phyloP scores from a whole-genome alignment of 2,113 vertebrate genomes.

The Drymodes brunneopygia region DNA sequence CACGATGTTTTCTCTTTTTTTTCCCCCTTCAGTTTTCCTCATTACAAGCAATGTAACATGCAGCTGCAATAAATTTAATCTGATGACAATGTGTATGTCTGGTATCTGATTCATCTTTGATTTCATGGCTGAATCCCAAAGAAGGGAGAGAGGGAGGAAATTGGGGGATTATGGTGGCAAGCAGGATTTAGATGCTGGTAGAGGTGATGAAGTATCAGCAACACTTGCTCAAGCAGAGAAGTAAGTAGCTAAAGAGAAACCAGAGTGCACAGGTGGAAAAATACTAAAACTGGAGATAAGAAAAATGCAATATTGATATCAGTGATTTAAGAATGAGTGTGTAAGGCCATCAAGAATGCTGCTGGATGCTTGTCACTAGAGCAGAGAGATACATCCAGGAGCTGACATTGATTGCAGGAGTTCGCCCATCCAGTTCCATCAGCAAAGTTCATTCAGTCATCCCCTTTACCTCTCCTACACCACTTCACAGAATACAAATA shows the following conservation, averaged over 20 bases:
- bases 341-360: not conserved
- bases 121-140: not conserved
- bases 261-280: not conserved
- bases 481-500: not conserved
- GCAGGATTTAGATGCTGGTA: not conserved
- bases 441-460: not conserved
- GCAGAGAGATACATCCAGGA: not conserved
- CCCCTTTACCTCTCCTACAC: not conserved
- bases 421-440: not conserved
- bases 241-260: not conserved
- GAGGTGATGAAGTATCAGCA: not conserved
- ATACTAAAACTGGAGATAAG: not conserved
- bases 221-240: not conserved
- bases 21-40: not conserved
- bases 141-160: not conserved
- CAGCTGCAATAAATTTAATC: not conserved
- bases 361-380: not conserved
- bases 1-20: not conserved
- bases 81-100: not conserved
- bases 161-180: not conserved
- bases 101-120: slow-evolving; percentile 6
- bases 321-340: not conserved
- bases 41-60: not conserved
- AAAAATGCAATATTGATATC: not conserved
- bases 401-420: not conserved